These are phyloP conservation scores for Apis cerana DNA, from an alignment of 1,140 invertebrate genomes.

Conservation along the genomic window DNA sequence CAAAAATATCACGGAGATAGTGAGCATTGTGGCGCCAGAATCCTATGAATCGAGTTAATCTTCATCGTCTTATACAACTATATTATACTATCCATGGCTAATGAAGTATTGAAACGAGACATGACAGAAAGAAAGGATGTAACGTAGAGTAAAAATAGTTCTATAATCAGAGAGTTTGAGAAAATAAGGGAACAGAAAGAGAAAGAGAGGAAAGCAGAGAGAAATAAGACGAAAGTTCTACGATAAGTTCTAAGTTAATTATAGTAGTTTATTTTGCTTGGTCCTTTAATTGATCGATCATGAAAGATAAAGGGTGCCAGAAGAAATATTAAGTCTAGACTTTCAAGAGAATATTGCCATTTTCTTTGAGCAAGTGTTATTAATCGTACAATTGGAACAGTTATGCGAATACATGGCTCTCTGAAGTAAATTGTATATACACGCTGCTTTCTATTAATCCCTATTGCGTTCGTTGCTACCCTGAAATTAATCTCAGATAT, in stretches of 20 bases:
- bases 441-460: not conserved
- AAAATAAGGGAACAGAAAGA: not conserved
- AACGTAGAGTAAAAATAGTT: too few species aligned
- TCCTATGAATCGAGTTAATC: conserved; percentile 24
- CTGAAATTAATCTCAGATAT: not conserved
- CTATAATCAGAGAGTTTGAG: not conserved
- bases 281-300: conserved; percentile 18
- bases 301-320: not conserved
- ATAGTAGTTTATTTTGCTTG: not conserved
- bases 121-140: too few species aligned
- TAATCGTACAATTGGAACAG: not conserved
- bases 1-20: not conserved
- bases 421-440: not conserved
- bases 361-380: not conserved
- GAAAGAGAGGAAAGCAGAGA: not conserved
- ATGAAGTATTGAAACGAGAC: conserved; percentile 26
- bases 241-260: conserved; percentile 10
- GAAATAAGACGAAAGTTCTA: not conserved
- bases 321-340: conserved; percentile 16
- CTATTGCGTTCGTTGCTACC: not conserved
- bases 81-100: not conserved
- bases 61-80: conserved; percentile 24
- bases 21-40: not conserved
- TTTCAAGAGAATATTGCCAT: conserved; percentile 1
- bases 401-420: not conserved